phyloP scores from a whole-genome alignment of 2,797 vertebrate genomes.

The Sebastes alutus region DNA sequence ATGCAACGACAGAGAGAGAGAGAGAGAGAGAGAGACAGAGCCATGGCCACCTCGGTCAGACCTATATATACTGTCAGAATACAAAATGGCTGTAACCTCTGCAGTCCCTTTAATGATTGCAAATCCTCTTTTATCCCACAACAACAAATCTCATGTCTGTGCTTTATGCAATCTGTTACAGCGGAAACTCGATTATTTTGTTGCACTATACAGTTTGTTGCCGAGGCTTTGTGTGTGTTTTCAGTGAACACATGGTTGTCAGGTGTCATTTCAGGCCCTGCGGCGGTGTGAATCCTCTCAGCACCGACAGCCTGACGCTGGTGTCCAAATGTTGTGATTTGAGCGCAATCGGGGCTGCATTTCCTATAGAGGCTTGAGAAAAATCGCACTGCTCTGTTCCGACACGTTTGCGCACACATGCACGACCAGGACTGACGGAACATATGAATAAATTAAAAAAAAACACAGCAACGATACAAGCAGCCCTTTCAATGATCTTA shows the following conservation, averaged over 20 bases:
- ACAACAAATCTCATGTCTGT: not conserved
- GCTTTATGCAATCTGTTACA: not conserved
- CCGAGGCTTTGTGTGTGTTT: not conserved
- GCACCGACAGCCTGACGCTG: constrained; percentile 4
- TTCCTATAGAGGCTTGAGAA: not conserved
- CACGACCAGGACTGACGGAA: not conserved
- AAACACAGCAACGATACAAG: not conserved
- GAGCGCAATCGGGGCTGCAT: not conserved
- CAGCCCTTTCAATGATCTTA: not conserved
- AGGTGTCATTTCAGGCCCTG: constrained; percentile 44
- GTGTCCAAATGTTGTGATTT: constrained; percentile 58
- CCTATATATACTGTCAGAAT: not conserved
- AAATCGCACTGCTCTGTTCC: not conserved
- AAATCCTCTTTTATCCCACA: not conserved
- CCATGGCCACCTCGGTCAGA: not conserved
- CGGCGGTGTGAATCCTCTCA: constrained; percentile 17
- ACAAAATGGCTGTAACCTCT: constrained; percentile 14
- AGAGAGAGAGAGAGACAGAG: not conserved
- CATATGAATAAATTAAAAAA: not conserved
- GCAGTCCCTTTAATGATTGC: not conserved
- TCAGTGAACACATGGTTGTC: not conserved
- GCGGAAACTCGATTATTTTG: not conserved
- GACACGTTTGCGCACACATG: constrained; percentile 8
- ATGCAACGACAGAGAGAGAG: not conserved
- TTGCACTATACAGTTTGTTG: not conserved